A percentile compares a stretch with the other conserved stretches of the same genome.
Evolutionary conservation across 2,113 vertebrate species (phyloP).

Genomic region (Pagrus major): DNA sequence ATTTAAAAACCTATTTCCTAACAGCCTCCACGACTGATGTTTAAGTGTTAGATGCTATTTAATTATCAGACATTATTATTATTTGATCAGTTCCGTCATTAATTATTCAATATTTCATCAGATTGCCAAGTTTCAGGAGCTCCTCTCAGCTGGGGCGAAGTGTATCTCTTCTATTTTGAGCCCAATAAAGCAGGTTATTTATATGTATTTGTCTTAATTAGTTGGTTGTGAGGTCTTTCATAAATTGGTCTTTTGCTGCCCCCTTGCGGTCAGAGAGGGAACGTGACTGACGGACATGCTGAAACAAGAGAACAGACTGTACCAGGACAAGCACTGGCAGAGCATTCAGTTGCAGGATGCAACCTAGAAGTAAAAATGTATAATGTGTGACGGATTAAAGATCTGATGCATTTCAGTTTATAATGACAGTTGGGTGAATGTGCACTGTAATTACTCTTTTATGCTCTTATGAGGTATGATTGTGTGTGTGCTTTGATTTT

Average conservation of each 20-base stretch:
- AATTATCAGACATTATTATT: neutral
- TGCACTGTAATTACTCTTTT: too few relatives aligned
- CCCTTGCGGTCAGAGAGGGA: constrained; percentile 52
- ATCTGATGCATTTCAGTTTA: too few relatives aligned
- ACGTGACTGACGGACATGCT: neutral
- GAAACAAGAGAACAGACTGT: neutral
- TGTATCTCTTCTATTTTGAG: neutral
- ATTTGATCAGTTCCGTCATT: neutral
- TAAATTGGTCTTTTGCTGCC: constrained; percentile 58
- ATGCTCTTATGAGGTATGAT: too few relatives aligned
- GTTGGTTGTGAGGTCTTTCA: neutral
- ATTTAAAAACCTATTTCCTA: neutral
- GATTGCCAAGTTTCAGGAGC: neutral
- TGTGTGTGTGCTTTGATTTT: too few relatives aligned
- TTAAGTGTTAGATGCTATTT: neutral
- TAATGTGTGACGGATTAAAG: neutral
- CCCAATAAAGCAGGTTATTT: neutral
- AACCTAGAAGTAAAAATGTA: neutral
- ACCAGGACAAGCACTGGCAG: neutral
- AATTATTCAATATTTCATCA: neutral
- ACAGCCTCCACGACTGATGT: neutral
- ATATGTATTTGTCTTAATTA: neutral
- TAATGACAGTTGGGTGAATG: too few relatives aligned
- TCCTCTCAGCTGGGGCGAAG: neutral
- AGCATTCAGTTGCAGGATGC: neutral